Percentiles rank a stretch among this genome's conserved stretches.
These are phyloP conservation scores for Archocentrus centrarchus DNA, from an alignment of 2,113 vertebrate species.

Conservation along the genomic window DNA sequence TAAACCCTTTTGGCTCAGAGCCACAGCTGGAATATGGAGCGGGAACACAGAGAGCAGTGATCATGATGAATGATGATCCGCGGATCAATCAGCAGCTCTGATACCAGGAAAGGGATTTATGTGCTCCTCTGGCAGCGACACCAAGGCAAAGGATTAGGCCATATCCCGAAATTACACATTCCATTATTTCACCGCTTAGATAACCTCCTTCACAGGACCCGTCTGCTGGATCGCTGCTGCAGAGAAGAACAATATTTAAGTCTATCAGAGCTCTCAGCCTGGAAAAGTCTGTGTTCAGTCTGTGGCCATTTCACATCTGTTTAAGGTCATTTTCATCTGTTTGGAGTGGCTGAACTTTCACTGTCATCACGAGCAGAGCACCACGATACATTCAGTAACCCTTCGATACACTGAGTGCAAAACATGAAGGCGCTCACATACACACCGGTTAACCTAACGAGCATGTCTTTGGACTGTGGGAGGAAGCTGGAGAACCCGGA, in stretches of 20 bases:
- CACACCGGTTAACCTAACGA: no score
- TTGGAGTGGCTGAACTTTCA: neutral
- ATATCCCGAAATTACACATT: constrained; percentile 12
- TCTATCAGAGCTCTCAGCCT: neutral
- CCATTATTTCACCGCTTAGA: neutral
- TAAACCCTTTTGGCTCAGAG: constrained; percentile 2
- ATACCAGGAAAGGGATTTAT: constrained; percentile 3
- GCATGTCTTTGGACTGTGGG: no score
- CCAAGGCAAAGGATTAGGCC: neutral
- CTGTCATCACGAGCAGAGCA: no score
- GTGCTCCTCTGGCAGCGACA: neutral
- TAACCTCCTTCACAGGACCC: neutral
- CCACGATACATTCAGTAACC: no score
- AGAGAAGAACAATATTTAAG: neutral
- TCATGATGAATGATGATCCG: constrained; percentile 12
- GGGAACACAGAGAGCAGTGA: neutral
- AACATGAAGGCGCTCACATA: no score
- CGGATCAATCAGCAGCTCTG: constrained; percentile 9
- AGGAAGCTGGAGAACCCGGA: no score
- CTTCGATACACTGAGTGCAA: no score
- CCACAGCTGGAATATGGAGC: constrained; percentile 5
- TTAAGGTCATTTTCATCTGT: neutral
- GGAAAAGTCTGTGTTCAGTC: neutral
- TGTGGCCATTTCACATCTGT: neutral
- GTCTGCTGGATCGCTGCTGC: neutral